Base-by-base conservation (phyloP, 1,140 invertebrate species). In the Papilio aristodemus region DNA sequence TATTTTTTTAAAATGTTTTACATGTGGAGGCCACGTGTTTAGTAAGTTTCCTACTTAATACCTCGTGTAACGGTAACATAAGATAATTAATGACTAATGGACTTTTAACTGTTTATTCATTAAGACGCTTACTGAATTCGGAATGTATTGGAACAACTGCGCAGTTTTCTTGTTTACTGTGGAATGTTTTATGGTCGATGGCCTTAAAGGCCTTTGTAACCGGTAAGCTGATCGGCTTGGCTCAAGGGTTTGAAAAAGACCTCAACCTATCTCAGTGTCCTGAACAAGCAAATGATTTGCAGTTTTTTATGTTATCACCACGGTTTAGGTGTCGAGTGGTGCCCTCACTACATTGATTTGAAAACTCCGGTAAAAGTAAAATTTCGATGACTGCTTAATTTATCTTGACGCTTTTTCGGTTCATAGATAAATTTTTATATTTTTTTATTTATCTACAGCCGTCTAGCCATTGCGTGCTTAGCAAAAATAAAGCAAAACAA, bases 401-500 rank as follows among this genome's bases (percentile, higher is more conserved):
- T 8, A 9, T 41, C 10, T 41, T n/a, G 39, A 41, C 39, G 13
- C 1, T 41, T 14, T 14, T 6, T 43, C n/a, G n/a, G n/a, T n/a
- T n/a, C n/a, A n/a, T n/a, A n/a, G n/a, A n/a, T n/a, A n/a, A 7
- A 19, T 46, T 46, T 10, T 2, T 46, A 17, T 19, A 46, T 7
- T 46, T 9, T n/a, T 46, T 46, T 39, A 39, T 39, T 46, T 46
- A 46, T 46, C 43, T 46, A 2, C 14, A 46, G 43, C 27, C 17
- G 9, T 17, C 6, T 3, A 0, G 13, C 0, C 41, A 43, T 46
- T 46, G 43, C 43, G 17, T 46, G 43, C 10, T 19, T 17, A 46
- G 14, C 9, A 46, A 14, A 43, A 43, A 43, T 43, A 43, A 43
- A 43, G 14, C 41, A 43, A 43, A 43, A 43, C 41, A 46, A 46